These are phyloP conservation scores for Pelobates fuscus DNA, from an alignment of 2,113 vertebrate genomes.

Conservation along the genomic window DNA sequence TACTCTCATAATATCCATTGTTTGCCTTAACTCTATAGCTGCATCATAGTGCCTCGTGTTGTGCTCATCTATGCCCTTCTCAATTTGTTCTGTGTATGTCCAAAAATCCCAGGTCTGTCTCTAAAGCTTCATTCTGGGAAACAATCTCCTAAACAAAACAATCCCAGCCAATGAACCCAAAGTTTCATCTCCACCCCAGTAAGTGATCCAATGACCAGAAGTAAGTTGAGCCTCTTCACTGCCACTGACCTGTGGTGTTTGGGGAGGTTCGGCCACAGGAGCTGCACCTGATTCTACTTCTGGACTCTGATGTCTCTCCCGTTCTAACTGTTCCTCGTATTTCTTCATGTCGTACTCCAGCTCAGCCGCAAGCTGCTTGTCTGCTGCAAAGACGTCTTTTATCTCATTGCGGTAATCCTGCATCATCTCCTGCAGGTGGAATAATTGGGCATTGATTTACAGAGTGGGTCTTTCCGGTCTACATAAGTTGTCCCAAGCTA, in stretches of 20 bases:
- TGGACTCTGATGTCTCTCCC: conserved; percentile 59
- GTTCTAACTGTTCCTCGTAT: conserved; percentile 74
- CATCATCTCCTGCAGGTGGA: conserved; percentile 80
- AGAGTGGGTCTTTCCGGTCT: neutral
- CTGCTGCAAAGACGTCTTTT: conserved; percentile 84
- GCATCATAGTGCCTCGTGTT: no score
- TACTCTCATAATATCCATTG: no score
- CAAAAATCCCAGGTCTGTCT: no score
- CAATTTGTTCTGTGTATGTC: no score
- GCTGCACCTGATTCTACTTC: neutral
- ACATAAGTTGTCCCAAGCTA: no score
- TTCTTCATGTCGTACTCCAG: conserved; percentile 89
- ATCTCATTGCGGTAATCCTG: conserved; percentile 88
- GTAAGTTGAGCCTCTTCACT: neutral
- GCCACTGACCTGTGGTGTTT: neutral
- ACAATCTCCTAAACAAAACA: no score
- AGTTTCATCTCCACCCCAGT: no score
- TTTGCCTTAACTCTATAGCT: no score
- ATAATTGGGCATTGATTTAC: neutral
- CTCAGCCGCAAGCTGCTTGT: conserved; percentile 88
- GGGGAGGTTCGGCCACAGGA: rapidly evolving
- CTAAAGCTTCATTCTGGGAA: no score
- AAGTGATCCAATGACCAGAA: no score
- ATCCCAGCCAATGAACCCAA: no score
- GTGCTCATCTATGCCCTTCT: no score